These are phyloP conservation scores for Pteropus rufus DNA, from an alignment of 2,797 vertebrate genomes.

Conservation along the genomic window DNA sequence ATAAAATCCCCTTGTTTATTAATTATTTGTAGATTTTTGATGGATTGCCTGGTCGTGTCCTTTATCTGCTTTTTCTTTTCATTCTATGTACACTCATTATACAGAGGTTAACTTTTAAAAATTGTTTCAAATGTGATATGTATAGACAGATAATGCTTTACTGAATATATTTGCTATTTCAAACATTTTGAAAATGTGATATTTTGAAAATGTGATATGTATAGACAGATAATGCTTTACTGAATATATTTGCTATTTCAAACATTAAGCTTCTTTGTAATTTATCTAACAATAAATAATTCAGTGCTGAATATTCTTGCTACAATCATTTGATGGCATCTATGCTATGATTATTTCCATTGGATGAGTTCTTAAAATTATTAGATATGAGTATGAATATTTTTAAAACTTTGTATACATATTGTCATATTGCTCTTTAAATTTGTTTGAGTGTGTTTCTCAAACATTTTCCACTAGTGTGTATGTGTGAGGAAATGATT, in stretches of 20 bases:
- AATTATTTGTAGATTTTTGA: background rate
- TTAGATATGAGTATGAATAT: background rate
- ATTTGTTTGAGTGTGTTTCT: background rate
- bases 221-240: background rate
- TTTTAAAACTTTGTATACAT: background rate
- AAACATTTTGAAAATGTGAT: background rate
- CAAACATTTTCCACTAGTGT: background rate
- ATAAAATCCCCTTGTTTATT: background rate
- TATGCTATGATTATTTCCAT: background rate
- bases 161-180: background rate
- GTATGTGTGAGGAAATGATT: background rate
- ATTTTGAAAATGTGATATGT: background rate
- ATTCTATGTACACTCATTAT: background rate
- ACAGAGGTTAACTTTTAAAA: background rate
- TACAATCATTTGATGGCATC: background rate
- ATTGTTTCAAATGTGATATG: background rate
- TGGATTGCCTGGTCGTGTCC: background rate
- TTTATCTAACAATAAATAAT: background rate
- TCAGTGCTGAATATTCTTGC: background rate
- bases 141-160: background rate
- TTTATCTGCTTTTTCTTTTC: background rate
- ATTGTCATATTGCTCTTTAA: background rate
- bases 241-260: background rate
- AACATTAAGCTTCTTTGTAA: background rate
- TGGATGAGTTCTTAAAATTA: background rate